These are phyloP conservation scores for Rhadinocentrus ornatus DNA, from an alignment of 2,797 vertebrate genomes.

Conservation along the genomic window DNA sequence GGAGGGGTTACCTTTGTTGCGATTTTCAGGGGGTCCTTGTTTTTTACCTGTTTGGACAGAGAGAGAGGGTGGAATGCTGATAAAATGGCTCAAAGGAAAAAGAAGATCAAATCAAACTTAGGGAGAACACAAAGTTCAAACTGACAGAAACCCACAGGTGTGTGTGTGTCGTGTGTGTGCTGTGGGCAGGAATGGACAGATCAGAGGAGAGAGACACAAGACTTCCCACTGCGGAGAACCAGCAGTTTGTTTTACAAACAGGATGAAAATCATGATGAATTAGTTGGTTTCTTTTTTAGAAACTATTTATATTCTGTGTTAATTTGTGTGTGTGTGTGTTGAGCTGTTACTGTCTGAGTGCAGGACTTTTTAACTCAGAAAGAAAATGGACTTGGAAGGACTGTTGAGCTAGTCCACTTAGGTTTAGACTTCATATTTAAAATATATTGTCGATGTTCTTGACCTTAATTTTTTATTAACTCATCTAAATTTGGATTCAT, in stretches of 20 bases:
- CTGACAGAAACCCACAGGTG: constrained; percentile 77
- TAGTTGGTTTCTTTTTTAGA: too few relatives aligned
- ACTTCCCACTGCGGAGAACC: constrained; percentile 48
- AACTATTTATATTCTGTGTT: too few relatives aligned
- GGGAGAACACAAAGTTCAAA: constrained; percentile 78
- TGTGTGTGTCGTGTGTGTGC: constrained; percentile 71
- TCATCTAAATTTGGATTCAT: too few relatives aligned
- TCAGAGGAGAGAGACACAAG: constrained; percentile 67
- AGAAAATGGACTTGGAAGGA: too few relatives aligned
- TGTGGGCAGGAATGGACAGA: constrained; percentile 71
- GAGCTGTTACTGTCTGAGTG: too few relatives aligned
- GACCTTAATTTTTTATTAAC: too few relatives aligned
- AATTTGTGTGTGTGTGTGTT: too few relatives aligned
- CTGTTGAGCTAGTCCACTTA: too few relatives aligned
- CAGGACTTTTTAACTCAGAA: too few relatives aligned
- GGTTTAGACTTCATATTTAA: too few relatives aligned
- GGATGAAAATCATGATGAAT: too few relatives aligned
- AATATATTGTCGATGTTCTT: too few relatives aligned
- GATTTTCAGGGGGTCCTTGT: constrained; percentile 99
- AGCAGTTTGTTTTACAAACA: constrained; percentile 1
- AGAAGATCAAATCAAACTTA: constrained; percentile 79
- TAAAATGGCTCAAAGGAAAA: constrained; percentile 86
- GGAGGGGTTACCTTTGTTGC: constrained; percentile 99
- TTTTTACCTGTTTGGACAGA: constrained; percentile 99
- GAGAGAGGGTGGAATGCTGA: constrained; percentile 92